phyloP scores from a whole-genome alignment of 1,140 invertebrate genomes.

The Cotesia chilonis region DNA sequence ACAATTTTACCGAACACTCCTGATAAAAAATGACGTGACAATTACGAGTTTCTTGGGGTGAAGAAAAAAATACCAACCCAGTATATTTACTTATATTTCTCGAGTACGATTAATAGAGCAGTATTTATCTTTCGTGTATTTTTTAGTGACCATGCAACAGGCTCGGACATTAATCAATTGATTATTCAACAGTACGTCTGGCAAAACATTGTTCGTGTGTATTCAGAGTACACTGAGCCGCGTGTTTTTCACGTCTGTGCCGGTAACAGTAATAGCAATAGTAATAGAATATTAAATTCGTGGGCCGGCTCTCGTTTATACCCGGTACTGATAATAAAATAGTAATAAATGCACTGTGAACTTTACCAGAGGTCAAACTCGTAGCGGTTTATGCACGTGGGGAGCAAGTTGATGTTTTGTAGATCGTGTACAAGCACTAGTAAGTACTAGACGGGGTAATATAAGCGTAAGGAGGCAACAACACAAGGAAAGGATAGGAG shows the following conservation, averaged over 20 bases:
- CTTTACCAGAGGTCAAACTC: neutral
- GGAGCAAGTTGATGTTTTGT: neutral
- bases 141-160: constrained; percentile 5
- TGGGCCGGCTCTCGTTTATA: constrained; percentile 1
- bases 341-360: constrained; percentile 2
- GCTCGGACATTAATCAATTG: constrained; percentile 20
- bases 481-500: no score
- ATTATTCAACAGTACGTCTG: constrained; percentile 4
- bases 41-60: no score
- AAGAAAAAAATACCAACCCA: no score
- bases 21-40: no score
- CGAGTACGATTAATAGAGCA: neutral
- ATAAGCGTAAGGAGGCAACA: no score
- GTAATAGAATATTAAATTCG: constrained; percentile 10
- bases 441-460: no score
- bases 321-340: constrained; percentile 2
- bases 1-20: no score
- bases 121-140: neutral
- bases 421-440: no score
- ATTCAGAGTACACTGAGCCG: neutral
- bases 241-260: neutral
- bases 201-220: neutral
- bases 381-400: neutral
- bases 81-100: neutral
- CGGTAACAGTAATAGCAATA: neutral